phyloP scores from a whole-genome alignment of 2,797 vertebrate species.

The Myotis planiceps region DNA sequence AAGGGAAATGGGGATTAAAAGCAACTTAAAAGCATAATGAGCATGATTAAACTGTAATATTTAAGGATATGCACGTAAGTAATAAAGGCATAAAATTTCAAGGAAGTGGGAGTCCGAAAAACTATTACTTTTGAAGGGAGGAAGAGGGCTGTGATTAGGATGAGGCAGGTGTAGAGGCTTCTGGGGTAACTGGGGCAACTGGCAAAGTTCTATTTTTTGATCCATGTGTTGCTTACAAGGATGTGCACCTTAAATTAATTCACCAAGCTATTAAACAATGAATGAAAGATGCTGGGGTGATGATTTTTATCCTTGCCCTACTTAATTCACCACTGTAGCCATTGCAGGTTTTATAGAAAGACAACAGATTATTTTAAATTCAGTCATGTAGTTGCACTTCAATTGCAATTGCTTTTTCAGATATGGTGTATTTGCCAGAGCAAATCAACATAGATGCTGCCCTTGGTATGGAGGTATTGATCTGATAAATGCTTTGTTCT shows the following conservation, averaged over 20 bases:
- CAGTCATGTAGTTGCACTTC: neutral
- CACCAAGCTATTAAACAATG: neutral
- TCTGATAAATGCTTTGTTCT: slow-evolving; percentile 6
- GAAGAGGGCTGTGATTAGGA: neutral
- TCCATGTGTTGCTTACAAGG: neutral
- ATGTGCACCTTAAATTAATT: neutral
- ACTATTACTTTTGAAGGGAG: neutral
- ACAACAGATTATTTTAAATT: neutral
- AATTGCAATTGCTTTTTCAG: neutral
- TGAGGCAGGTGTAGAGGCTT: neutral
- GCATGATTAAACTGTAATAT: neutral
- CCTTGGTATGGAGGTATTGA: neutral
- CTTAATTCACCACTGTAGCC: neutral
- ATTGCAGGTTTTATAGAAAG: neutral
- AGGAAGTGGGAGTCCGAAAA: neutral
- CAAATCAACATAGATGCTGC: neutral
- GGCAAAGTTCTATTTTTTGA: neutral
- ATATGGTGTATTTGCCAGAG: neutral
- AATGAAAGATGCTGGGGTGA: neutral
- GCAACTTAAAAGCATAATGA: neutral
- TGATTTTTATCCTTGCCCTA: neutral
- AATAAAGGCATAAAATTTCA: neutral
- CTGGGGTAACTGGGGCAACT: no score
- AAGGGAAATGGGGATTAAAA: neutral
- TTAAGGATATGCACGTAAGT: neutral